phyloP scores from a whole-genome alignment of 2,797 vertebrate species.

The Sebastes taczanowskii region DNA sequence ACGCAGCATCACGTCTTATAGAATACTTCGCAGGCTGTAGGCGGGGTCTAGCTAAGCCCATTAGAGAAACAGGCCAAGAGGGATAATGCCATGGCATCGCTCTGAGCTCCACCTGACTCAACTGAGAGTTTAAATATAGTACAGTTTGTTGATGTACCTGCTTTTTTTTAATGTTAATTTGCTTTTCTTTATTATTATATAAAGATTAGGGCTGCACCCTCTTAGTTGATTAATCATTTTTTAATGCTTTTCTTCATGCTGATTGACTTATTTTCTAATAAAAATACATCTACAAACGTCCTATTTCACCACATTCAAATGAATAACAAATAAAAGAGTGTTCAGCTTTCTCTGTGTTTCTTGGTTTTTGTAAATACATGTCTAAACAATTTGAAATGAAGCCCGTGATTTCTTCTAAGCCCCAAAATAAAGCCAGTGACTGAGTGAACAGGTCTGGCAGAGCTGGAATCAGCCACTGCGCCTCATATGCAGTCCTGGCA shows the following conservation, averaged over 20 bases:
- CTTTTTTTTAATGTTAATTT: background rate
- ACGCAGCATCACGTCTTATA: slow-evolving; percentile 29
- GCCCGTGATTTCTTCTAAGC: background rate
- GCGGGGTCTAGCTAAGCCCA: slow-evolving; percentile 71
- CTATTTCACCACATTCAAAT: background rate
- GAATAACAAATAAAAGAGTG: background rate
- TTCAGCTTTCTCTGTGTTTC: background rate
- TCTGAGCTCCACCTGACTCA: slow-evolving; percentile 64
- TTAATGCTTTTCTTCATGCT: no score
- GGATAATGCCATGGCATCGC: slow-evolving; percentile 62
- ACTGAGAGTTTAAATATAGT: background rate
- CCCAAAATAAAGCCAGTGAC: slow-evolving; percentile 1
- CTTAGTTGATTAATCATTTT: no score
- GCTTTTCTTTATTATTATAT: background rate
- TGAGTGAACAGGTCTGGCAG: slow-evolving; percentile 12
- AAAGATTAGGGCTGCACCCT: background rate
- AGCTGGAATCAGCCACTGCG: background rate
- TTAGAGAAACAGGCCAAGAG: slow-evolving; percentile 82
- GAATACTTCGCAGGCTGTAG: slow-evolving; percentile 33
- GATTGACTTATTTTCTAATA: no score
- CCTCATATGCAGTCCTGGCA: slow-evolving; percentile 14
- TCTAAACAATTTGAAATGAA: background rate
- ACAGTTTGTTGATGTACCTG: background rate
- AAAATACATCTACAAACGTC: background rate
- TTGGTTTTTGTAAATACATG: background rate